Conservation (phyloP, 2,888 invertebrate species). For the Nephrotoma flavescens region DNA sequence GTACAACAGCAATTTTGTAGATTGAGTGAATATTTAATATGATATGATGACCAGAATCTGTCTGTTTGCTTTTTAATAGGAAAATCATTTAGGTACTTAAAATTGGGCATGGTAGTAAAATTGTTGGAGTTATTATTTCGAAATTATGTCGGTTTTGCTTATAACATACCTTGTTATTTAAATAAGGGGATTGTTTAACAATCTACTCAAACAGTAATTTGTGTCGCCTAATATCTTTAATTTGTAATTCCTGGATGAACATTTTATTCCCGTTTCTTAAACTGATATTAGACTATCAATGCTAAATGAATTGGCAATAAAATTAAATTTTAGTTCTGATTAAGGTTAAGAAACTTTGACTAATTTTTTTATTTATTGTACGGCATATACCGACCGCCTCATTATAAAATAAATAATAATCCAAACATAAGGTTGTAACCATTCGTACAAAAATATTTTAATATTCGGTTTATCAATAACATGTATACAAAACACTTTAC, state of each 20-base stretch:
- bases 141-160: no score
- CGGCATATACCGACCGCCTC: background rate
- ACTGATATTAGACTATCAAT: no score
- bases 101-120: no score
- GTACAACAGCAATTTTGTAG: background rate
- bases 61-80: no score
- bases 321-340: background rate
- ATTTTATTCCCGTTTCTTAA: no score
- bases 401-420: background rate
- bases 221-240: no score
- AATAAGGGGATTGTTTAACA: no score
- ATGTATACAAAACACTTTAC: background rate
- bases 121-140: no score
- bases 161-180: no score
- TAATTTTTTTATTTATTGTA: background rate
- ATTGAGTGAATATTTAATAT: background rate
- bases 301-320: background rate
- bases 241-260: no score
- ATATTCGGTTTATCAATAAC: background rate
- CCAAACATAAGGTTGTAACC: background rate
- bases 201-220: no score
- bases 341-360: background rate
- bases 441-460: background rate
- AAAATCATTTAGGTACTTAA: no score
- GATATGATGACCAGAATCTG: background rate